phyloP scores from a whole-genome alignment of 2,797 vertebrate species.

The Rhinella marina region DNA sequence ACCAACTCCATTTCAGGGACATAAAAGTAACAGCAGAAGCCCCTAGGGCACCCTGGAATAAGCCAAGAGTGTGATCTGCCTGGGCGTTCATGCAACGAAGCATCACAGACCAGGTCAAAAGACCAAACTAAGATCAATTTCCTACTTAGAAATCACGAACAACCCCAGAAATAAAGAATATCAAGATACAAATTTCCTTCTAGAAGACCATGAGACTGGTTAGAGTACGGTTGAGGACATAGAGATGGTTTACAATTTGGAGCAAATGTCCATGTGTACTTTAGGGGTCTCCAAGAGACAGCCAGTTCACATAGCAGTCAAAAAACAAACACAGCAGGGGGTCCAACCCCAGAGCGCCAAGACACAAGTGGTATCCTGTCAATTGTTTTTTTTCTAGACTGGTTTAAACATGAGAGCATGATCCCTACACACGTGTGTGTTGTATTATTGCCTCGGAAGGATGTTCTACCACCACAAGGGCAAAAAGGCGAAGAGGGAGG shows the following conservation, averaged over 20 bases:
- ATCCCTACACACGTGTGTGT: constrained; percentile 29
- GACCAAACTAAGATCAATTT: constrained; percentile 27
- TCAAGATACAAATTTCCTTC: neutral
- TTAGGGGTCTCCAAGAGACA: constrained; percentile 9
- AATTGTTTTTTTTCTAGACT: constrained; percentile 17
- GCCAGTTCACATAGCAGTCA: constrained; percentile 20
- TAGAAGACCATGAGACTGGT: neutral
- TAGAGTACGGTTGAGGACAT: neutral
- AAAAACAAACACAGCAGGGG: constrained; percentile 2
- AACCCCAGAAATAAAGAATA: neutral
- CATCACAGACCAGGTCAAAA: constrained; percentile 27
- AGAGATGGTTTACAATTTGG: neutral
- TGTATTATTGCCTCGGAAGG: constrained; percentile 47
- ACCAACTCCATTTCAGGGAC: neutral
- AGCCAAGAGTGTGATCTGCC: neutral
- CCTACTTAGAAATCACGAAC: constrained; percentile 19
- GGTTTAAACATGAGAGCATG: constrained; percentile 15
- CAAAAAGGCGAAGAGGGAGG: constrained; percentile 29
- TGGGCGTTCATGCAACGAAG: neutral
- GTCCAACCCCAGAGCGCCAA: neutral
- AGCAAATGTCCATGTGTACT: constrained; percentile 20
- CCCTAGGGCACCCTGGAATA: neutral
- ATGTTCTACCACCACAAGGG: constrained; percentile 27
- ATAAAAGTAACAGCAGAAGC: neutral
- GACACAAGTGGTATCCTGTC: constrained; percentile 56